Evolutionary conservation across 2,113 vertebrate species (phyloP).

Genomic region (Rhynchomys soricoides): DNA sequence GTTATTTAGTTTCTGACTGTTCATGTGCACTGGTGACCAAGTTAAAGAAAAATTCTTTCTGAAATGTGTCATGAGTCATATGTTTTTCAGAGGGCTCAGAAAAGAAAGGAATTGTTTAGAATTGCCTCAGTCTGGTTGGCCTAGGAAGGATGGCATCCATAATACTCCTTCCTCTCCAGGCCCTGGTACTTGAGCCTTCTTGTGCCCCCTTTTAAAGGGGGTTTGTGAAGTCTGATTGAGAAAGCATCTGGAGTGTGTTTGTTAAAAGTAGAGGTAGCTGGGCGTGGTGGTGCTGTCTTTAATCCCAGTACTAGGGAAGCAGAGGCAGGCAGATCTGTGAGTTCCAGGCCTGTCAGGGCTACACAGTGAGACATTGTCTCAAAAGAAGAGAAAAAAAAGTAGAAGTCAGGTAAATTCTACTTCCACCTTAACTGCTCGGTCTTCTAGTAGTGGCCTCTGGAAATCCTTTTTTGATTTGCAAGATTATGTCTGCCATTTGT

Average conservation of each 20-base stretch:
- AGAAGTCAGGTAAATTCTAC: background rate
- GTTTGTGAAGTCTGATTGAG: background rate
- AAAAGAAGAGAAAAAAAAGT: background rate
- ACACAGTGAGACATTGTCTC: background rate
- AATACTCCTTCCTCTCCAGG: background rate
- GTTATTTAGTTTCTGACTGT: conserved; percentile 10
- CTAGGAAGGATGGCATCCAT: background rate
- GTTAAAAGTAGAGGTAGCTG: background rate
- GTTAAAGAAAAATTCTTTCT: conserved; percentile 7
- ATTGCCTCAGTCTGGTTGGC: background rate
- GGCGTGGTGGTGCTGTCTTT: background rate
- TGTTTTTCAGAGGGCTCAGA: background rate
- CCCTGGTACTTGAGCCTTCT: background rate
- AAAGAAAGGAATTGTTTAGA: background rate
- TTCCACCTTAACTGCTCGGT: background rate
- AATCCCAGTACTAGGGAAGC: background rate
- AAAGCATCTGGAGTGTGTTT: background rate
- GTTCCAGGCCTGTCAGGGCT: background rate
- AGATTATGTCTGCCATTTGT: background rate
- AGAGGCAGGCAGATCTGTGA: background rate
- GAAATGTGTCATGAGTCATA: background rate
- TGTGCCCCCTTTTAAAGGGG: background rate
- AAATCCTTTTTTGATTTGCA: conserved; percentile 4
- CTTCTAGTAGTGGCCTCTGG: background rate
- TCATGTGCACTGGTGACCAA: background rate